Evolutionary conservation across 2,888 invertebrate genomes (phyloP).

Genomic region (Mythimna lalbum): DNA sequence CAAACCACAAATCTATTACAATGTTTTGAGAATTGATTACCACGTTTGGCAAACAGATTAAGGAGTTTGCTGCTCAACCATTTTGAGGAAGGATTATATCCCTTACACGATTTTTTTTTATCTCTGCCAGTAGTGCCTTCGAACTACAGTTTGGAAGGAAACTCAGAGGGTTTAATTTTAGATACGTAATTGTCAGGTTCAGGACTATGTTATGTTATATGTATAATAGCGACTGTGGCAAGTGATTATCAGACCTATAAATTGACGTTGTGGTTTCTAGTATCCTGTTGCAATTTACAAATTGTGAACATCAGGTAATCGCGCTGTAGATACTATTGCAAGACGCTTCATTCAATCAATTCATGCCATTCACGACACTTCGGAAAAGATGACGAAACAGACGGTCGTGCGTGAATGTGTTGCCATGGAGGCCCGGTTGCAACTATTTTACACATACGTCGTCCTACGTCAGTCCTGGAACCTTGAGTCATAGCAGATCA

Average conservation of each 20-base stretch:
- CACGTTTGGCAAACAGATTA: slow-evolving; percentile 13
- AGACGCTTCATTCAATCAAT: not conserved
- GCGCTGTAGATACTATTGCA: not conserved
- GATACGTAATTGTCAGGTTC: not conserved
- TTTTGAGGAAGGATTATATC: not conserved
- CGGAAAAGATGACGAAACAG: not conserved
- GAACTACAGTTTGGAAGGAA: not conserved
- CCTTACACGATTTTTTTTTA: not conserved
- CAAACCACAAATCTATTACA: not conserved
- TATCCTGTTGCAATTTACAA: not conserved
- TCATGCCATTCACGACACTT: not conserved
- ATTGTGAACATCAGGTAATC: not conserved
- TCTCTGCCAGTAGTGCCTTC: not conserved
- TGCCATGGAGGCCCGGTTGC: not conserved
- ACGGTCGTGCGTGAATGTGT: not conserved
- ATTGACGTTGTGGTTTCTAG: not conserved
- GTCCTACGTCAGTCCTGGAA: not conserved
- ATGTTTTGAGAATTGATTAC: not conserved
- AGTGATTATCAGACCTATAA: not conserved
- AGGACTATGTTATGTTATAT: too few species aligned
- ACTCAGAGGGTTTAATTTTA: not conserved
- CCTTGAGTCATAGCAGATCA: too few species aligned
- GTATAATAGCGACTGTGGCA: too few species aligned
- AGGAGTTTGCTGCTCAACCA: not conserved
- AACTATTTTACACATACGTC: slow-evolving; percentile 3